These are phyloP conservation scores for Gymnobelideus leadbeateri DNA, from an alignment of 2,113 vertebrate species.

Conservation along the genomic window DNA sequence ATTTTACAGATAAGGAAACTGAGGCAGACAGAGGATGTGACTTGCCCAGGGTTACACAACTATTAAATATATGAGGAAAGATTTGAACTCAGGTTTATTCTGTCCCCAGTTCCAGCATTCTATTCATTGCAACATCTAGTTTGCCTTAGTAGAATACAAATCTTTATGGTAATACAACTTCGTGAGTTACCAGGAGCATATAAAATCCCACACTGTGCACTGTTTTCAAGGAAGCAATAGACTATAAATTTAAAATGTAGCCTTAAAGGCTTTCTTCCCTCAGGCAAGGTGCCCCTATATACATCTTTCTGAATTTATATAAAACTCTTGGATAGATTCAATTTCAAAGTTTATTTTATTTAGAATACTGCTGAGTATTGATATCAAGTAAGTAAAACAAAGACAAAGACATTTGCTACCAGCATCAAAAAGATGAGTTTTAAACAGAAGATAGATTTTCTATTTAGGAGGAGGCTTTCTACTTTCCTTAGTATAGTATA, in stretches of 20 bases:
- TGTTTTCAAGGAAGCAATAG: neutral
- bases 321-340: neutral
- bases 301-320: neutral
- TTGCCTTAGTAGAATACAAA: neutral
- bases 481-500: neutral
- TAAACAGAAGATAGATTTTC: neutral
- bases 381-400: neutral
- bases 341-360: neutral
- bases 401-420: neutral
- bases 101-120: too few species aligned
- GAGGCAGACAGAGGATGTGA: neutral
- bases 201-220: neutral
- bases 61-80: neutral
- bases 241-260: neutral
- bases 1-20: neutral
- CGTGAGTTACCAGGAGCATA: neutral
- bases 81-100: neutral
- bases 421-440: neutral
- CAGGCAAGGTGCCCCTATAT: neutral
- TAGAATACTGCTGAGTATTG: neutral
- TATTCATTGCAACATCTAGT: neutral
- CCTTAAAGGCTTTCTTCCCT: neutral
- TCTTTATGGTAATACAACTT: neutral
- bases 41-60: neutral
- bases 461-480: neutral